Evolutionary conservation across 2,888 invertebrate genomes (phyloP).

Genomic region (Noctua fimbriata): DNA sequence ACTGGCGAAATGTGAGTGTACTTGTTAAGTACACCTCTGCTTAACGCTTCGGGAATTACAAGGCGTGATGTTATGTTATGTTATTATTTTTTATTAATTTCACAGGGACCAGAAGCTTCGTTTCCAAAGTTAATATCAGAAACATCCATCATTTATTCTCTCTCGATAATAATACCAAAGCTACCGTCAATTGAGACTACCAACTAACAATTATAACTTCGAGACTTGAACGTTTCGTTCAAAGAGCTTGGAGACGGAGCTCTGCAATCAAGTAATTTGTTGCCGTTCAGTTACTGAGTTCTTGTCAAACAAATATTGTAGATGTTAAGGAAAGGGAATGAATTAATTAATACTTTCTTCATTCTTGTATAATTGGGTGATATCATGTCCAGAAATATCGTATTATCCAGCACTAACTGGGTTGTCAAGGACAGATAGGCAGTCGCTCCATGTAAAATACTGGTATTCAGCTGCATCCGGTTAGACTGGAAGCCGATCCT

Average conservation of each 20-base stretch:
- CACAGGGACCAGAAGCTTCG: background rate
- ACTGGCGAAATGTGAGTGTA: background rate
- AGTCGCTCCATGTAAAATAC: background rate
- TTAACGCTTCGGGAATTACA: background rate
- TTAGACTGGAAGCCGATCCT: background rate
- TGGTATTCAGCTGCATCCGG: background rate
- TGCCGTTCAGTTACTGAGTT: conserved; percentile 6
- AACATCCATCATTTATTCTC: background rate
- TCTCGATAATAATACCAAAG: conserved; percentile 1
- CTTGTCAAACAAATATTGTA: conserved; percentile 5
- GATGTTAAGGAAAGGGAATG: background rate
- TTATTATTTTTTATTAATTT: background rate
- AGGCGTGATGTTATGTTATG: background rate
- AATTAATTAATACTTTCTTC: background rate
- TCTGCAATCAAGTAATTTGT: conserved; percentile 26
- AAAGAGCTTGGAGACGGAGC: conserved; percentile 3
- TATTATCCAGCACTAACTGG: background rate
- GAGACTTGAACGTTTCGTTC: conserved; percentile 22
- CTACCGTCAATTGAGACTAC: conserved; percentile 9
- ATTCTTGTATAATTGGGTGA: background rate
- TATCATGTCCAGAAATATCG: background rate
- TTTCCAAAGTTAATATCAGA: background rate
- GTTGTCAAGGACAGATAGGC: background rate
- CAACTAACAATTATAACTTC: conserved; percentile 45
- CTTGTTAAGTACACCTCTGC: background rate